Conservation (phyloP, 2,888 invertebrate species). For the Tineola bisselliella region DNA sequence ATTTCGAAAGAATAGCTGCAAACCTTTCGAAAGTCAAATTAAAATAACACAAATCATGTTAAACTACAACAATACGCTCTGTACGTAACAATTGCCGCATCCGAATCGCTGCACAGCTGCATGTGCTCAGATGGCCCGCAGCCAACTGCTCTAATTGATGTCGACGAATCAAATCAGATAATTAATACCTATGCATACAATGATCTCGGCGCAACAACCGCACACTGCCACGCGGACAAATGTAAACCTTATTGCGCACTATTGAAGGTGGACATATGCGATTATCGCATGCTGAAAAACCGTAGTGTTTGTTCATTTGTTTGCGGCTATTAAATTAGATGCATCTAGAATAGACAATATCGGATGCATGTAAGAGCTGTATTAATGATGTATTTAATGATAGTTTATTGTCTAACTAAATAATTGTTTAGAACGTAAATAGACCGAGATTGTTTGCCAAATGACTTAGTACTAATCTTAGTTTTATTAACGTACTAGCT, state of each 20-base stretch:
- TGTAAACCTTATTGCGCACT: neutral
- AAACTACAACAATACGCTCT: too few relatives aligned
- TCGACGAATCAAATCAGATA: constrained; percentile 11
- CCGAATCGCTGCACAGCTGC: neutral
- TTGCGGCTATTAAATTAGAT: neutral
- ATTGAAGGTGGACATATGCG: neutral
- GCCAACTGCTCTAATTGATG: constrained; percentile 30
- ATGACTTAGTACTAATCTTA: neutral
- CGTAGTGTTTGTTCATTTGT: neutral
- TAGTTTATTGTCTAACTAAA: neutral
- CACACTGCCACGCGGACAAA: neutral
- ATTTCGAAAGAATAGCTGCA: too few relatives aligned
- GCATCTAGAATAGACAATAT: neutral
- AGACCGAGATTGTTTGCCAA: neutral
- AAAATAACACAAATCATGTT: too few relatives aligned
- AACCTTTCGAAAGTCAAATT: too few relatives aligned
- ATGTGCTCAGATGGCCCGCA: constrained; percentile 14
- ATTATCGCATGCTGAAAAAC: neutral
- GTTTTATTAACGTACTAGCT: neutral
- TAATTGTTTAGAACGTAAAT: neutral
- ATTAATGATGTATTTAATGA: neutral
- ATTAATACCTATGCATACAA: constrained; percentile 8
- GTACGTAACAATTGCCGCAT: neutral
- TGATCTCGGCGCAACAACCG: neutral
- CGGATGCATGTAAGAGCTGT: neutral